Conservation (phyloP, 2,888 invertebrate genomes). For the Ametastegia equiseti region DNA sequence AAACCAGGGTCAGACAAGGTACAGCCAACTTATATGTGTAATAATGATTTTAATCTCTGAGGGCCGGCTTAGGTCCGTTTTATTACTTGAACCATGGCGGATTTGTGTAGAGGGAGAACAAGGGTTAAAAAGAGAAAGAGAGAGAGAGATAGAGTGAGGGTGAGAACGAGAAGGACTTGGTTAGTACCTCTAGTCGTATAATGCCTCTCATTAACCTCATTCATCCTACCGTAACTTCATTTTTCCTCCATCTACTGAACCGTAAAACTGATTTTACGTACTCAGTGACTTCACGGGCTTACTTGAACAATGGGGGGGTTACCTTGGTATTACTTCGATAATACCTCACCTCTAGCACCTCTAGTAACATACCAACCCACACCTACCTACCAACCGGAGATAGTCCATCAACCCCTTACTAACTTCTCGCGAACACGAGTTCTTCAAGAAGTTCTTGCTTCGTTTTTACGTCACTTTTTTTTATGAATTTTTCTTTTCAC, state of each 20-base stretch:
- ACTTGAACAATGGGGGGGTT: background rate
- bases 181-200: constrained; percentile 41
- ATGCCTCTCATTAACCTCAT: constrained; percentile 49
- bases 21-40: constrained; percentile 49
- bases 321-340: background rate
- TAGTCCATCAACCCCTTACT: constrained; percentile 16
- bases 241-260: constrained; percentile 31
- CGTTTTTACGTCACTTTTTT: too few species aligned
- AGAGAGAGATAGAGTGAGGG: background rate
- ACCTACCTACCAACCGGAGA: too few species aligned
- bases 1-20: background rate
- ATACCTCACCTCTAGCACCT: background rate
- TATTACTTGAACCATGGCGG: constrained; percentile 38
- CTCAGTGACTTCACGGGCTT: constrained; percentile 28
- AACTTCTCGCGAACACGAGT: background rate
- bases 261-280: constrained; percentile 45
- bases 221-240: constrained; percentile 46
- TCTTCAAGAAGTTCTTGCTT: background rate
- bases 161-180: constrained; percentile 11
- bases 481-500: background rate
- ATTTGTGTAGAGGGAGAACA: constrained; percentile 19
- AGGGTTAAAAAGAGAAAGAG: background rate
- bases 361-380: too few species aligned
- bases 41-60: constrained; percentile 60
- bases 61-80: constrained; percentile 49